Percentiles rank a stretch among this genome's conserved stretches.
Conservation (phyloP, 2,113 vertebrate species). For the Myotis davidii region DNA sequence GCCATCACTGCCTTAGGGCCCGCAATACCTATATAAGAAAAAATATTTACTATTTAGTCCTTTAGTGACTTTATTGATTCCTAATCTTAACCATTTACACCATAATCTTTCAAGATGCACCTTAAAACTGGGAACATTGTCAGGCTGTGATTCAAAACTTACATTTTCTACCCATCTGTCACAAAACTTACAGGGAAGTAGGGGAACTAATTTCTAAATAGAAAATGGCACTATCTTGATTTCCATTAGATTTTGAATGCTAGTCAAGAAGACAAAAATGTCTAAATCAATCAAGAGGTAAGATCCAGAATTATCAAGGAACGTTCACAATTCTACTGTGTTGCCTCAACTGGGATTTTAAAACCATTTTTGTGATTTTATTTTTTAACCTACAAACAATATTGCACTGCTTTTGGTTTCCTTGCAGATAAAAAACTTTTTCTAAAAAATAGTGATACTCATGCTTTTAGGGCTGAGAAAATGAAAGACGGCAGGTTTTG, state of each 20-base stretch:
- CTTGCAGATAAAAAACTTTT: background rate
- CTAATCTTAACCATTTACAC: background rate
- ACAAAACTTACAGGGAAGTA: background rate
- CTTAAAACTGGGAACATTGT: background rate
- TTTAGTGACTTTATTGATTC: background rate
- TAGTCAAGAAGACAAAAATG: background rate
- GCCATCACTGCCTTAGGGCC: too few relatives aligned
- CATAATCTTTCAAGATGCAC: background rate
- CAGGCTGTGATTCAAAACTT: background rate
- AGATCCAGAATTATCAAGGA: background rate
- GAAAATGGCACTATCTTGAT: background rate
- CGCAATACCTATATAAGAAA: background rate
- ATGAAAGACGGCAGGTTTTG: background rate
- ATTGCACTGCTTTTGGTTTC: background rate
- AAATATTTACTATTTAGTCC: background rate
- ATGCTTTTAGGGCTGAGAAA: background rate
- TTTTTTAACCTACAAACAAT: background rate
- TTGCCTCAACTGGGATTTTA: background rate
- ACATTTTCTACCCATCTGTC: too few relatives aligned
- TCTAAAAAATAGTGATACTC: background rate
- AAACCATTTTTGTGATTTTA: background rate
- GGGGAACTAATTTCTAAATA: background rate
- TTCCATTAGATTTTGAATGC: background rate
- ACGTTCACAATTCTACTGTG: background rate
- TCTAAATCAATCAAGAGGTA: background rate